Evolutionary conservation across 2,888 invertebrate genomes (phyloP), one percentile per base, ranked within the genome.

Genomic region (Plebejus melissa): DNA sequence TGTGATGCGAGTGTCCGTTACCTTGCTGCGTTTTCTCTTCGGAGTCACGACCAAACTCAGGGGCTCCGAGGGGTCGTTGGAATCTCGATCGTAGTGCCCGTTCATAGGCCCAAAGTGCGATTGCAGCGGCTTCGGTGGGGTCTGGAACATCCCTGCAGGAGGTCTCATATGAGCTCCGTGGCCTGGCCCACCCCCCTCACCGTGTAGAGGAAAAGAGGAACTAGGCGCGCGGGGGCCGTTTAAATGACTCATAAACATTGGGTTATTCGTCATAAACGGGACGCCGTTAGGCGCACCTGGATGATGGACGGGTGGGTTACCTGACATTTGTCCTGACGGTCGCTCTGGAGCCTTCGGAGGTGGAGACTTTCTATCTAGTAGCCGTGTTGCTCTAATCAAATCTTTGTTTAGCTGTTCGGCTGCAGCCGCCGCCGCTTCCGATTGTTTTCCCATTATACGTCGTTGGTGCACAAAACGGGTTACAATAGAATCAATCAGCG

Each of bases 1-100:
- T 54, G 98, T 98, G 81, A 98, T 97, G 82, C 98, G 95, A 76
- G 98, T 98, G 86, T 98, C 98, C 58, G 99, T 99, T 84, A 98
- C 98, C 96, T 99, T 99, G 87, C 99, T 98, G 76, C 99, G 95
- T 93, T 98, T 99, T 94, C 98, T 99, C 93, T 98, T 98, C 2
- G 98, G 98, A 72, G 98, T 97, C 81, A 99, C 98, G 77, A 99
- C 98, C 83, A 99, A 95, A 87, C 98, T 98, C 76, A 99, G 95
- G 4, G 99, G 98, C 88, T 98, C 98, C 88, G 98, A 98, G 88
- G 98, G 98, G 87, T 98, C 98, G 69, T 96, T 96, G 83, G 95
- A 87, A 93, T 96, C 95, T 81, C 95, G 94, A 94, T 96, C 85
- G 94, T 94, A 90, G 95, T 94, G 91, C 28, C 94, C 94, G 82